Evolutionary conservation across 2,888 invertebrate species (phyloP).

Genomic region (Amphipyra berbera): DNA sequence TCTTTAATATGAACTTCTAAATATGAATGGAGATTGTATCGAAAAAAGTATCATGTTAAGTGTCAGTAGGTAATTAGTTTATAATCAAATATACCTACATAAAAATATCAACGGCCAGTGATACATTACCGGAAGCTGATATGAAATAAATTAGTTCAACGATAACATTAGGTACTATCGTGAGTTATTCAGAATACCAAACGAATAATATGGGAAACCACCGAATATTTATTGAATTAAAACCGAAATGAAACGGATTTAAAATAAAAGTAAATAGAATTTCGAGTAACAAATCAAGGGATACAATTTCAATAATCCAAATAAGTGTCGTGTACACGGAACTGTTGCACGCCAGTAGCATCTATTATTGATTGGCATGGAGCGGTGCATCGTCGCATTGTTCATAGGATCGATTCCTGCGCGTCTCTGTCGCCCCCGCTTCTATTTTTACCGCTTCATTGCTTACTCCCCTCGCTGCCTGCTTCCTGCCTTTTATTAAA

Average conservation of each 20-base stretch:
- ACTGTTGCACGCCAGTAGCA: constrained; percentile 59
- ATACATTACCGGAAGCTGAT: constrained; percentile 35
- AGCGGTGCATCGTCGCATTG: constrained; percentile 80
- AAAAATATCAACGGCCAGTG: constrained; percentile 20
- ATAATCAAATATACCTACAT: constrained; percentile 3
- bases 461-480: constrained; percentile 87
- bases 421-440: constrained; percentile 82
- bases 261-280: constrained; percentile 3
- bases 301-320: constrained; percentile 44
- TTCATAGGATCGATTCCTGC: constrained; percentile 84
- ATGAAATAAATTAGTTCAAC: constrained; percentile 40
- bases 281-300: constrained; percentile 28
- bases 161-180: constrained; percentile 18
- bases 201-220: constrained; percentile 3
- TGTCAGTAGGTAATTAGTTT: not conserved
- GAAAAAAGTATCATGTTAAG: constrained; percentile 1
- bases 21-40: constrained; percentile 1
- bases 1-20: too few species aligned
- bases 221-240: constrained; percentile 9
- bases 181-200: constrained; percentile 11
- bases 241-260: constrained; percentile 14
- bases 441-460: constrained; percentile 90
- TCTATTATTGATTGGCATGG: constrained; percentile 84
- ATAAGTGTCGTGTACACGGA: constrained; percentile 40
- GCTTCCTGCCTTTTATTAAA: constrained; percentile 90